Evolutionary conservation across 2,888 invertebrate genomes (phyloP).

Genomic region (Cryptosula pallasiana): DNA sequence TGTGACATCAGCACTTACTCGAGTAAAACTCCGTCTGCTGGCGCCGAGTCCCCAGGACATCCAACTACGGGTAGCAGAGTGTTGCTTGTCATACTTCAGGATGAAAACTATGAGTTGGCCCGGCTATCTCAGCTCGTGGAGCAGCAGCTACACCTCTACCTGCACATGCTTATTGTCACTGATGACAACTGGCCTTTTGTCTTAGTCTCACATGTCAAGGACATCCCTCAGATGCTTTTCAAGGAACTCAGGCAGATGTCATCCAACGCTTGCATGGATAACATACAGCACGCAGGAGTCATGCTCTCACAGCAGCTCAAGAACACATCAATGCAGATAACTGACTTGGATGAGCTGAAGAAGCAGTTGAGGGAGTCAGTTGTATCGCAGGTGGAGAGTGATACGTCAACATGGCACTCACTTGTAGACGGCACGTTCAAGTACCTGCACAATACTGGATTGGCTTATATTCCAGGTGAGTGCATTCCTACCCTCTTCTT

Average conservation of each 20-base stretch:
- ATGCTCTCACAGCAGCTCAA: conserved; percentile 7
- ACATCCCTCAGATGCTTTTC: not conserved
- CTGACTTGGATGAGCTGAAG: not conserved
- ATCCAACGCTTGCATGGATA: not conserved
- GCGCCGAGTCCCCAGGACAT: not conserved
- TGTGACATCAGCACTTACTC: not conserved
- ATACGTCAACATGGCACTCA: not conserved
- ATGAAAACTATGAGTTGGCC: not conserved
- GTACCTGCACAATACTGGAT: not conserved
- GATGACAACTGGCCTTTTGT: not conserved
- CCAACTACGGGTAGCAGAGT: not conserved
- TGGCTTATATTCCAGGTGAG: conserved; percentile 12
- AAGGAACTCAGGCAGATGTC: not conserved
- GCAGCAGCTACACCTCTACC: not conserved
- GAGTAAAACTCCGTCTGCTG: not conserved
- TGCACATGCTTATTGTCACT: not conserved
- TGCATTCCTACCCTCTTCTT: too few species aligned
- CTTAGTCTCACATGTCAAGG: not conserved
- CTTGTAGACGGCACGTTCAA: not conserved
- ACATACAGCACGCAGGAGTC: not conserved
- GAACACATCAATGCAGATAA: not conserved
- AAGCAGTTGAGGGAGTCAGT: not conserved
- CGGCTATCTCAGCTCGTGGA: not conserved
- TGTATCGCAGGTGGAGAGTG: not conserved
- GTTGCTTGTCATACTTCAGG: not conserved